Conservation (phyloP, 1,140 invertebrate genomes). For the Zelostemma sp. region DNA sequence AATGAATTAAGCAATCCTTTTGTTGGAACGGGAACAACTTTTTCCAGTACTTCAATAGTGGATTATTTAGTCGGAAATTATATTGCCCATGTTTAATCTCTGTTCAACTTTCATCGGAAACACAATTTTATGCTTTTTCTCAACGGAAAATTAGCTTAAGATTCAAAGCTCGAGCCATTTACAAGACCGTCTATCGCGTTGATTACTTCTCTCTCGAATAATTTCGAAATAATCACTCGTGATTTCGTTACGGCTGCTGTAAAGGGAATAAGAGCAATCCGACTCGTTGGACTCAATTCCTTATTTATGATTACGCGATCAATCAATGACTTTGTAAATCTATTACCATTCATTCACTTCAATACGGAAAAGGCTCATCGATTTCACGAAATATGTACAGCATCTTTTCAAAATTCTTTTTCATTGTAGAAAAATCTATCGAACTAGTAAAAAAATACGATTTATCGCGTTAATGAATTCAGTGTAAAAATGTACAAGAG, state of each 20-base stretch:
- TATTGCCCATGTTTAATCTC: not conserved
- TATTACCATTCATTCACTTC: conserved; percentile 21
- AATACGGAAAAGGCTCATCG: too few relatives aligned
- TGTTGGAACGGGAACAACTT: not conserved
- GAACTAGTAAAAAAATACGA: too few relatives aligned
- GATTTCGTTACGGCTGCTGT: conserved; percentile 10
- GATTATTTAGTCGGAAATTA: conserved; percentile 1
- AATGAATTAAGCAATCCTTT: not conserved
- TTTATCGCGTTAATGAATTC: too few relatives aligned
- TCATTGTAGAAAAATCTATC: not conserved
- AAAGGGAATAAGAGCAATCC: not conserved
- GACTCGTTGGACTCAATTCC: conserved; percentile 8
- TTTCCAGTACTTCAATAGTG: not conserved
- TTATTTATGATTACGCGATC: conserved; percentile 4
- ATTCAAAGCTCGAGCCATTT: not conserved
- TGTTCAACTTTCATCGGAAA: not conserved
- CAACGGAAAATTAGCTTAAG: conserved; percentile 1
- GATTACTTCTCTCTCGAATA: conserved; percentile 15
- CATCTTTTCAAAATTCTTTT: not conserved
- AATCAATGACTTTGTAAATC: conserved; percentile 12
- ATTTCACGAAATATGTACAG: too few relatives aligned
- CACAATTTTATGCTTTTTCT: not conserved
- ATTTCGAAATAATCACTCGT: conserved; percentile 16
- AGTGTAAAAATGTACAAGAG: too few relatives aligned
- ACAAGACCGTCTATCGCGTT: conserved; percentile 13